Base-by-base conservation (phyloP, 2,888 invertebrate genomes). In the Scelioninae gen. 2 region DNA sequence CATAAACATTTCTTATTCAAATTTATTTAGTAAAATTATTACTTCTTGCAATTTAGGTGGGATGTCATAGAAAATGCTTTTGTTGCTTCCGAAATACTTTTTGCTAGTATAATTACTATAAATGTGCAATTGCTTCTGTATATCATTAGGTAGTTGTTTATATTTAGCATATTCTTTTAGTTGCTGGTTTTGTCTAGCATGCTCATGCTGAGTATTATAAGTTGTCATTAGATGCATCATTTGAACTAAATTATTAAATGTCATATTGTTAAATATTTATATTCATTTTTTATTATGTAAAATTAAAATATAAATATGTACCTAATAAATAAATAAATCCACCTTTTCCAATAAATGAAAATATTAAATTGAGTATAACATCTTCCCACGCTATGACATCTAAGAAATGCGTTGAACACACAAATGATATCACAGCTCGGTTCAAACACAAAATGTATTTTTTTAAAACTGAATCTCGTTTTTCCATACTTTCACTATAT, bases 21-120 rank as follows among this genome's bases (percentile, higher is more conserved):
- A n/a, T n/a, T n/a, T n/a, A n/a, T n/a, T n/a, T n/a, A n/a, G n/a
- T n/a, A n/a, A n/a, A n/a, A n/a, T n/a, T n/a, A 25, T 25, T 69
- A 70, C 70, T 45, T 70, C 81, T 60, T 79, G 79, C 48, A 87
- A 74, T n/a, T 82, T 81, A 1, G 81, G 80, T 1, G 87, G 86
- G 0, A 87, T 80, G 48, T 85, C 84, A 1, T 79, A 76, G n/a
- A 87, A 80, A 25, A 88, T 86, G 7, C 81, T 79, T 16, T 78
- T 78, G 65, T 87, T 85, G 15, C 86, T 84, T 53, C 85, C 86
- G 68, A 86, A 86, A 37, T 82, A 82, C 39, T 83, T 85, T 52
- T 86, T 86, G 55, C 82, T 85, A 22, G 85, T 85, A 67, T 87
- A 88, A 64, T 85, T 81, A 67, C 84, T 86, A 61, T 85, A 88